Evolutionary conservation across 2,113 vertebrate genomes (phyloP).

Genomic region (Pavo muticus): DNA sequence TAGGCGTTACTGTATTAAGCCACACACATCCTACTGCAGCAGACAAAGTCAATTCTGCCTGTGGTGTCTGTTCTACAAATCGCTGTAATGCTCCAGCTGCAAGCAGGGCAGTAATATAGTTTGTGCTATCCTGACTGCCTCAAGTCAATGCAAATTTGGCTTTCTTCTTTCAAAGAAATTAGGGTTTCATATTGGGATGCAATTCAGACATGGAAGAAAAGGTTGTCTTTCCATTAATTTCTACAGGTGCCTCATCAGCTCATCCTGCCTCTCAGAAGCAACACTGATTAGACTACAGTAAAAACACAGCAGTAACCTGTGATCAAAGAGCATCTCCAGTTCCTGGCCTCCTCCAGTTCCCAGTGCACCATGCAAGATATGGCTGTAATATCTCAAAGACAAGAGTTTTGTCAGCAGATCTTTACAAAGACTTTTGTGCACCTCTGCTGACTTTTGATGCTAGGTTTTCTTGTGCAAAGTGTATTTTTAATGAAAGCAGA

Average conservation of each 20-base stretch:
- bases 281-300: not conserved
- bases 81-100: not conserved
- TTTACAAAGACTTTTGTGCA: not conserved
- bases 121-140: not conserved
- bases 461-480: not conserved
- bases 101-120: conserved; percentile 23
- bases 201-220: not conserved
- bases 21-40: not conserved
- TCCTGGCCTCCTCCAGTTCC: not conserved
- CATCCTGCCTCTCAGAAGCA: not conserved
- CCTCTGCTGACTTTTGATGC: not conserved
- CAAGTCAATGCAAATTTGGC: not conserved
- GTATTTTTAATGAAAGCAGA: not conserved
- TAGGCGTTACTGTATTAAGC: not conserved
- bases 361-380: not conserved
- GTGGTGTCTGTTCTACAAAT: not conserved
- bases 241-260: conserved; percentile 2
- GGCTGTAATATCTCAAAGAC: not conserved
- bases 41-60: not conserved
- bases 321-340: not conserved
- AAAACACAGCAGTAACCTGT: not conserved
- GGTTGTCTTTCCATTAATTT: not conserved
- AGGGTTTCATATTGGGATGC: not conserved
- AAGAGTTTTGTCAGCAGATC: not conserved
- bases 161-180: not conserved